Base-by-base conservation (phyloP, 2,113 vertebrate genomes). In the Epinephelus lanceolatus region DNA sequence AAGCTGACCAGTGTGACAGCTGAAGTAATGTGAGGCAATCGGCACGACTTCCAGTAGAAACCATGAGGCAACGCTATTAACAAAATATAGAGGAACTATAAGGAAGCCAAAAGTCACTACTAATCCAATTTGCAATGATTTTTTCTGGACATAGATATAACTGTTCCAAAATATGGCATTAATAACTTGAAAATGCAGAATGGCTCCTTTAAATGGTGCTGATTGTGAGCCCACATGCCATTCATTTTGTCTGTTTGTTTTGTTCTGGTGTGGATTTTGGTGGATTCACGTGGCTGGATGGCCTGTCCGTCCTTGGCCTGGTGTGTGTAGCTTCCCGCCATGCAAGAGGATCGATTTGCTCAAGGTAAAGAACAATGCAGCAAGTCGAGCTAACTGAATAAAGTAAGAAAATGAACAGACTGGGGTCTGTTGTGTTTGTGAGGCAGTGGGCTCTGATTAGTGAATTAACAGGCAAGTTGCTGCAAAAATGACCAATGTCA, bases 211-310 rank as follows among this genome's bases (percentile, higher is more conserved):
- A 75, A 75, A 9, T 0, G 1, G 6, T 21, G 76, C 5, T 52
- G 53, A 23, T 8, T 59, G 45, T 18, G 13, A 78, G 19, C 18
- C 47, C 57, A 30, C 7, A 47, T 57, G 23, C 9, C 33, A n/a
- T 56, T 23, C 33, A 63, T 42, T 63, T 62, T 14, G 42, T 33
- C 5, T 42, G 61, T 71, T 13, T 80, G 37, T 69, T 80, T 78
- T 70, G 53, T 59, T 40, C 33, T 47, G 21, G 12, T 18, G 21
- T 66, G 23, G n/a, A 71, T 60, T 78, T 74, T 60, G 55, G 18
- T 78, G 63, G 63, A 61, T 70, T 63, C 23, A 59, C 21, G 71
- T 2, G 18, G 13, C 49, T 68, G 57, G 56, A 62, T 70, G 62
- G 59, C 7, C 47, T 2, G 12, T 73, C 25, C 4, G 37, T 18